Conservation (phyloP, 2,113 vertebrate genomes). For the Xiphophorus hellerii region DNA sequence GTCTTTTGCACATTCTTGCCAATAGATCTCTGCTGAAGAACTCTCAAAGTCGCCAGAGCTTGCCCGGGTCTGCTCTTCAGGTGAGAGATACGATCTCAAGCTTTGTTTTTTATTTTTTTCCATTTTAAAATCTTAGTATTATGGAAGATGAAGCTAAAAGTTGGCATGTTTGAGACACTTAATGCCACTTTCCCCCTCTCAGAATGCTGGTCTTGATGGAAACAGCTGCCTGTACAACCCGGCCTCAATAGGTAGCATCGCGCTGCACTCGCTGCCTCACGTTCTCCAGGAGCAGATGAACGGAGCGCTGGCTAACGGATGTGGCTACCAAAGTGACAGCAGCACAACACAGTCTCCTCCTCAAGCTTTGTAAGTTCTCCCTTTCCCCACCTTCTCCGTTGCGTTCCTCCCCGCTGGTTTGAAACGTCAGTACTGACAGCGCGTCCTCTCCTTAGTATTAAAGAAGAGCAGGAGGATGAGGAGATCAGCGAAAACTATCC, state of each 20-base stretch:
- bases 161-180: background rate
- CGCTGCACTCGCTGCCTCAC: conserved; percentile 88
- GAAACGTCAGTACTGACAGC: background rate
- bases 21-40: conserved; percentile 93
- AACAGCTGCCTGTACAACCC: conserved; percentile 90
- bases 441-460: conserved; percentile 79
- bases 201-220: conserved; percentile 89
- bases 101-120: background rate
- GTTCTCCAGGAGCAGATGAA: conserved; percentile 93
- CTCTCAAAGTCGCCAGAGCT: conserved; percentile 89
- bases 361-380: conserved; percentile 87
- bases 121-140: background rate
- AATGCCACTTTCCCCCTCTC: conserved; percentile 25
- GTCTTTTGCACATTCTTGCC: conserved; percentile 38
- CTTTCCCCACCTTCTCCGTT: background rate
- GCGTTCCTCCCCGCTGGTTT: background rate
- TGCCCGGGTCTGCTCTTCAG: conserved; percentile 90
- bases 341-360: conserved; percentile 93
- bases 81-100: conserved; percentile 72
- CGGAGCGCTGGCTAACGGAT: conserved; percentile 89
- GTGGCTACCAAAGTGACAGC: conserved; percentile 94
- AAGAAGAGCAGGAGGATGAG: conserved; percentile 93
- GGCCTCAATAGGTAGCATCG: conserved; percentile 89
- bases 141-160: background rate
- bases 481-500: conserved; percentile 90